phyloP scores from a whole-genome alignment of 2,888 invertebrate genomes.

The Sarcophaga rosellei region DNA sequence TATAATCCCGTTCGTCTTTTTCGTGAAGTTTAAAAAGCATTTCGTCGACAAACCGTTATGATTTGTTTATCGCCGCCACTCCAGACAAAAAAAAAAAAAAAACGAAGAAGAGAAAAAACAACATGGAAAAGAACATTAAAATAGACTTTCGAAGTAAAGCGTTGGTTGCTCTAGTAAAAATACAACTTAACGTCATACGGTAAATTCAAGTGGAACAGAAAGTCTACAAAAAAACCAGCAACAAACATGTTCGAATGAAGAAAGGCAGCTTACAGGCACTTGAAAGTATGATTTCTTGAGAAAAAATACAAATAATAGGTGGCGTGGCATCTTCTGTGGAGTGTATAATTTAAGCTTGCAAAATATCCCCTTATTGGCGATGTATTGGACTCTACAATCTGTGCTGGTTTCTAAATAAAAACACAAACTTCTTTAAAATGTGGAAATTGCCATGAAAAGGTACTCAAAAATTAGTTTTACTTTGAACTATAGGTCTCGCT shows the following conservation, averaged over 20 bases:
- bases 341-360: too few relatives aligned
- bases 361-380: too few relatives aligned
- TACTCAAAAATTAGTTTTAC: too few relatives aligned
- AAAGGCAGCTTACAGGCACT: neutral
- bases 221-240: neutral
- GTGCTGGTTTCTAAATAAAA: too few relatives aligned
- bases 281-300: neutral
- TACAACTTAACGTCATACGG: constrained; percentile 34
- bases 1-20: constrained; percentile 58
- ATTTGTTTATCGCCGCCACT: constrained; percentile 51
- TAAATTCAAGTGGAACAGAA: constrained; percentile 53
- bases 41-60: constrained; percentile 67
- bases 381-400: too few relatives aligned
- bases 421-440: too few relatives aligned
- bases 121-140: neutral
- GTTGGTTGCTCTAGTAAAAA: constrained; percentile 46
- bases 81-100: neutral
- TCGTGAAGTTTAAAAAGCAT: constrained; percentile 34
- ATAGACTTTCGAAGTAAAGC: constrained; percentile 29
- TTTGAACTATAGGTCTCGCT: too few relatives aligned
- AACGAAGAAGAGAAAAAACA: constrained; percentile 2
- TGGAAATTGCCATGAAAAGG: too few relatives aligned
- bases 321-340: too few relatives aligned
- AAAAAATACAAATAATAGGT: neutral
- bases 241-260: neutral